A percentile compares a stretch with the other conserved stretches of the same genome.
phyloP scores from a whole-genome alignment of 35 echinoderm and acorn worm species.

The Hemicentrotus pulcherrimus region DNA sequence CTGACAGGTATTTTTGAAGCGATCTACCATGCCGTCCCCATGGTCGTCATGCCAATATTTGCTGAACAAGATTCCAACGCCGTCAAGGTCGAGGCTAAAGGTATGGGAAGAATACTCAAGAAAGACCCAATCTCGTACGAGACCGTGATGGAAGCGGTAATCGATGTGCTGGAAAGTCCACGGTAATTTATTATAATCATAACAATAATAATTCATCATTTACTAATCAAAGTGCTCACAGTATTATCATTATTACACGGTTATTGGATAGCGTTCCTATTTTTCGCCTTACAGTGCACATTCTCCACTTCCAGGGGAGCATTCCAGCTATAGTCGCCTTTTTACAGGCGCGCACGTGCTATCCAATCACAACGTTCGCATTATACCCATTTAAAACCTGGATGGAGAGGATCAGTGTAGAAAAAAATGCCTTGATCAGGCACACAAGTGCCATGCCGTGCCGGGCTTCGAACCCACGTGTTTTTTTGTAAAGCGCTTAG shows the following conservation, averaged over 20 bases:
- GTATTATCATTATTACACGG: background rate
- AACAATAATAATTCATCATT: background rate
- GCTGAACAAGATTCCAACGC: constrained; percentile 60
- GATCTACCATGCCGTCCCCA: constrained; percentile 65
- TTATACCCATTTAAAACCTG: background rate
- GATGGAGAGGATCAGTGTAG: no score
- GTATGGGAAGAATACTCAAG: constrained; percentile 53
- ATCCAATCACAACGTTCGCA: background rate
- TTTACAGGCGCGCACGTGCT: background rate
- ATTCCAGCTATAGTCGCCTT: background rate
- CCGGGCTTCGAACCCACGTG: no score
- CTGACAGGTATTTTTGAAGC: constrained; percentile 73
- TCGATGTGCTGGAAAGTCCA: background rate
- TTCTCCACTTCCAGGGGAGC: background rate
- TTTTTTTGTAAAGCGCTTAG: no score
- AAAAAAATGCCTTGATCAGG: no score
- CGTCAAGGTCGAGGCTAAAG: constrained; percentile 43
- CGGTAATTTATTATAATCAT: background rate
- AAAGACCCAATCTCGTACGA: constrained; percentile 17
- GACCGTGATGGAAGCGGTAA: background rate
- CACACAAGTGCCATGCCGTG: no score
- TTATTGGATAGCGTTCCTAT: background rate
- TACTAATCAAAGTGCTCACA: background rate
- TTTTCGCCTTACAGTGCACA: background rate
- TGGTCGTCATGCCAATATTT: constrained; percentile 66